Conservation (phyloP, 2,797 vertebrate genomes). For the Alouatta caraya region DNA sequence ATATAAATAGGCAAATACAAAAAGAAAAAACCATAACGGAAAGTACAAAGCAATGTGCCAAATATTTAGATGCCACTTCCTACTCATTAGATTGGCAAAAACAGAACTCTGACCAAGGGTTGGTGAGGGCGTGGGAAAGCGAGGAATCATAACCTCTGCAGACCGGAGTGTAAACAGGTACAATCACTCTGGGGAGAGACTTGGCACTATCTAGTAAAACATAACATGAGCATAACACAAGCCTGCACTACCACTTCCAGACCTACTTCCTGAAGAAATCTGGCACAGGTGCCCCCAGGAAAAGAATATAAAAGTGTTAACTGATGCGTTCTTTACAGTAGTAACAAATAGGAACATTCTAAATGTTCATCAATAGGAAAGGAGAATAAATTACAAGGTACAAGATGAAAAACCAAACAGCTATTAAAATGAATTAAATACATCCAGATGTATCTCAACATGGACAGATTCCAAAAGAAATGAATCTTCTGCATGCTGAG, state of each 20-base stretch:
- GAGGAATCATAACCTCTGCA: neutral
- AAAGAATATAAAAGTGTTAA: neutral
- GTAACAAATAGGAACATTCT: neutral
- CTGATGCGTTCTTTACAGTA: neutral
- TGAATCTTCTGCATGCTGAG: neutral
- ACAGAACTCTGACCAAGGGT: neutral
- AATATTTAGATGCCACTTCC: neutral
- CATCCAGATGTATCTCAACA: neutral
- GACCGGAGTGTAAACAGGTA: neutral
- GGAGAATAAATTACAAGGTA: neutral
- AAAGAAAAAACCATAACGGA: neutral
- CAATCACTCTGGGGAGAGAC: neutral
- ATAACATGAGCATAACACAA: neutral
- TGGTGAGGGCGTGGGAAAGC: neutral
- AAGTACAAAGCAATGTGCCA: neutral
- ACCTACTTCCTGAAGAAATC: slow-evolving; percentile 1
- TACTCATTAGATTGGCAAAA: neutral
- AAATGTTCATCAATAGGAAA: neutral
- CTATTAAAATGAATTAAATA: neutral
- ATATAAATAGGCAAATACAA: neutral
- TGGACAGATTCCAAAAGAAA: neutral
- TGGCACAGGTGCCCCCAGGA: neutral
- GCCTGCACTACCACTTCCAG: neutral
- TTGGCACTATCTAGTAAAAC: neutral
- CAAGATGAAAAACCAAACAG: neutral